phyloP scores from a whole-genome alignment of 1,140 invertebrate species.

The Lepidurus arcticus region DNA sequence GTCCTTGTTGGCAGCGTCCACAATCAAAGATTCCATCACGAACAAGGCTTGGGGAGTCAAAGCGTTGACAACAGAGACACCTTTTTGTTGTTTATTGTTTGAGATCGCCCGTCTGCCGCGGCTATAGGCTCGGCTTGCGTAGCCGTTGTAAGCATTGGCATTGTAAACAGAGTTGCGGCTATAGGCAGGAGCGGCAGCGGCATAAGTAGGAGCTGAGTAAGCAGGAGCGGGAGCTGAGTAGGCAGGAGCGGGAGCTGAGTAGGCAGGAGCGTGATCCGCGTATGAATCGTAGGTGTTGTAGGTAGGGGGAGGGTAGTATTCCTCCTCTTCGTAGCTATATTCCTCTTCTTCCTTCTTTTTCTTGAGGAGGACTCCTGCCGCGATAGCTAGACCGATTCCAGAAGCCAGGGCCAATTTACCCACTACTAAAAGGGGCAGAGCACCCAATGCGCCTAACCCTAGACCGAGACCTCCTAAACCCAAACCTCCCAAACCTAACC shows the following conservation, averaged over 20 bases:
- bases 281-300: neutral
- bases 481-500: neutral
- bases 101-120: neutral
- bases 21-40: neutral
- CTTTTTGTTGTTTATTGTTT: neutral
- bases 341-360: neutral
- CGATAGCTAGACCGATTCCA: neutral
- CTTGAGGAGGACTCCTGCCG: neutral
- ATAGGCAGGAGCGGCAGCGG: neutral
- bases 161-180: neutral
- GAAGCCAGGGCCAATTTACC: slow-evolving; percentile 7
- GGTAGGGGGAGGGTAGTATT: neutral
- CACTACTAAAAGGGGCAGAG: neutral
- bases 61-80: neutral
- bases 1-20: slow-evolving; percentile 7
- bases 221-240: neutral
- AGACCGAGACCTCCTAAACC: slow-evolving; percentile 3
- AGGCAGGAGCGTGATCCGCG: neutral
- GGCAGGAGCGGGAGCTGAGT: neutral
- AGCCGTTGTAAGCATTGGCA: neutral
- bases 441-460: neutral
- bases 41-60: slow-evolving; percentile 9
- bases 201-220: neutral
- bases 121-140: neutral
- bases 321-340: neutral